A percentile compares a stretch with the other conserved stretches of the same genome.
Evolutionary conservation across 1,140 invertebrate species (phyloP).

Genomic region (Oryctes rhinoceros): DNA sequence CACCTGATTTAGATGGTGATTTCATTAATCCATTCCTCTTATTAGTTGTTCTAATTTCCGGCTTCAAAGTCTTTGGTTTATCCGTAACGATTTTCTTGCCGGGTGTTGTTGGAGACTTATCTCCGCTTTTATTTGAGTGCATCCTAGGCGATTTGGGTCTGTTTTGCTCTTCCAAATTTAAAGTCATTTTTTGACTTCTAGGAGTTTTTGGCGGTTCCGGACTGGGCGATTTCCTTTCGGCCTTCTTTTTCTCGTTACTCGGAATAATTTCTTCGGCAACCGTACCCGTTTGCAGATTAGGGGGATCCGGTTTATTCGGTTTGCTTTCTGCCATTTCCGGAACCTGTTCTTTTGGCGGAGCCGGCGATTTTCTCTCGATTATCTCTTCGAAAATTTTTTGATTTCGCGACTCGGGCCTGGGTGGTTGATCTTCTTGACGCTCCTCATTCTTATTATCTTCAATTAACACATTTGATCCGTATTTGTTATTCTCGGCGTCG

Average conservation of each 20-base stretch:
- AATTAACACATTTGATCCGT: not conserved
- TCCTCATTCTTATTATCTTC: not conserved
- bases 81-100: not conserved
- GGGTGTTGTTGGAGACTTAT: constrained; percentile 7
- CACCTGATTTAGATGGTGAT: constrained; percentile 48
- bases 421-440: constrained; percentile 7
- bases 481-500: not conserved
- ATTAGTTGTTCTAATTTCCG: constrained; percentile 13
- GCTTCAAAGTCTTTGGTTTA: constrained; percentile 24
- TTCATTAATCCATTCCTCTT: constrained; percentile 27
- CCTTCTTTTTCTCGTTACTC: not conserved
- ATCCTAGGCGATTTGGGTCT: not conserved
- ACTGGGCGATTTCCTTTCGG: not conserved
- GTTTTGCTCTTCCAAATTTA: constrained; percentile 39
- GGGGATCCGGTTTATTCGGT: not conserved
- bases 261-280: not conserved
- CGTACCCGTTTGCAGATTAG: not conserved
- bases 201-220: constrained; percentile 17
- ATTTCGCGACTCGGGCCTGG: constrained; percentile 53
- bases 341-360: not conserved
- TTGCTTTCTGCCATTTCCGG: not conserved
- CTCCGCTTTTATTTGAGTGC: constrained; percentile 1
- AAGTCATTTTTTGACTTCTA: constrained; percentile 26
- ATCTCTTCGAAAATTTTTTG: constrained; percentile 52
- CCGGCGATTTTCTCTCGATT: constrained; percentile 24